phyloP scores from a whole-genome alignment of 2,113 vertebrate genomes.

The Hippolais icterina region DNA sequence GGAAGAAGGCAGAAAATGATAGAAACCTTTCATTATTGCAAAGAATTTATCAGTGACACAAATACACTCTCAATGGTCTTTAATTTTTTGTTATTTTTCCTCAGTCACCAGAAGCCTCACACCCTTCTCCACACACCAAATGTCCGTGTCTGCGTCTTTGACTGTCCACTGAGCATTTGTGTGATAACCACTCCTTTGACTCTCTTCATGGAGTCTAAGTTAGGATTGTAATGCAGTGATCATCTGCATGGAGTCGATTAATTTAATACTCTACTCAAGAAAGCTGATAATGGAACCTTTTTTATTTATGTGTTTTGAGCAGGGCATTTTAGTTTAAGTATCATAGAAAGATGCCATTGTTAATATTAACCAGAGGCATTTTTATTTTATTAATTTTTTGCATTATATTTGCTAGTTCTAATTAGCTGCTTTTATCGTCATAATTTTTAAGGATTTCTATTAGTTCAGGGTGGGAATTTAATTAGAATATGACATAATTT shows the following conservation, averaged over 20 bases:
- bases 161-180: not conserved
- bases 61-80: not conserved
- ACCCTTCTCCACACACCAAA: not conserved
- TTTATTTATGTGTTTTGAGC: not conserved
- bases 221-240: not conserved
- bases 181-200: not conserved
- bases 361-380: conserved; percentile 13
- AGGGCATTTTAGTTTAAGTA: not conserved
- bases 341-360: not conserved
- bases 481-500: conserved; percentile 46
- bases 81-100: not conserved
- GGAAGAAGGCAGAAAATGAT: not conserved
- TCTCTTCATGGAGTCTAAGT: not conserved
- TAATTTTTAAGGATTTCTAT: conserved; percentile 30
- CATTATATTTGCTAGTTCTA: conserved; percentile 17
- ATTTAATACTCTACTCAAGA: not conserved
- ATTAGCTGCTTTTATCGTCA: conserved; percentile 20
- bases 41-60: not conserved
- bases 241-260: not conserved
- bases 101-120: not conserved
- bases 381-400: conserved; percentile 9
- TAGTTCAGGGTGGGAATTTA: conserved; percentile 21
- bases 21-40: not conserved
- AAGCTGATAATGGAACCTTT: not conserved
- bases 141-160: not conserved